Evolutionary conservation across 2,888 invertebrate species (phyloP).

Genomic region (Apamea monoglypha): DNA sequence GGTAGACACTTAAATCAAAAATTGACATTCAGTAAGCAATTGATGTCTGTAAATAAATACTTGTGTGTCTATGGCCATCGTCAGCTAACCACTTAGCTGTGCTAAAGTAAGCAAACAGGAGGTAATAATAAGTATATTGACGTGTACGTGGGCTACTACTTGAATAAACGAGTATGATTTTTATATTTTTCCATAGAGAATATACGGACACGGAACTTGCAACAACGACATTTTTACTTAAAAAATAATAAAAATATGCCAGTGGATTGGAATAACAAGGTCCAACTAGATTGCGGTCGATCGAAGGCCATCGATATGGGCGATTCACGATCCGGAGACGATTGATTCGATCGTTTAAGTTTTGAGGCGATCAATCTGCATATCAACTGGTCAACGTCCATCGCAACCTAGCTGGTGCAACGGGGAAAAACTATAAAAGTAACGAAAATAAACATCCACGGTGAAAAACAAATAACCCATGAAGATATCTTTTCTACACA

Average conservation of each 20-base stretch:
- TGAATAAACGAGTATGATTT: constrained; percentile 1
- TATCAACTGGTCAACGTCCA: neutral
- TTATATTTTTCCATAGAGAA: neutral
- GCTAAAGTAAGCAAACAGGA: constrained; percentile 55
- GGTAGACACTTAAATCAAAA: constrained; percentile 18
- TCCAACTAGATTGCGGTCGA: neutral
- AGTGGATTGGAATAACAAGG: neutral
- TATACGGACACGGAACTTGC: constrained; percentile 12
- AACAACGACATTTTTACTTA: neutral
- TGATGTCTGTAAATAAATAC: constrained; percentile 41
- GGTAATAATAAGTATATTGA: constrained; percentile 56
- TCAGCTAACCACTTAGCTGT: constrained; percentile 50
- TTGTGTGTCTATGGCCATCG: constrained; percentile 38
- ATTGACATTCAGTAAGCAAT: constrained; percentile 25
- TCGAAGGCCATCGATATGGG: neutral
- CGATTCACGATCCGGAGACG: neutral
- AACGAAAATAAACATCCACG: neutral
- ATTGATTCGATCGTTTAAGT: neutral
- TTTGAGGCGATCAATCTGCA: neutral
- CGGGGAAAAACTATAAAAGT: neutral
- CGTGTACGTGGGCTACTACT: constrained; percentile 36
- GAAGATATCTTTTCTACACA: neutral
- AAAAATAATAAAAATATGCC: neutral
- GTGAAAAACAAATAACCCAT: neutral
- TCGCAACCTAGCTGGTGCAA: no score